These are phyloP conservation scores for Kryptopterus vitreolus DNA, from an alignment of 2,797 vertebrate species.

Conservation along the genomic window DNA sequence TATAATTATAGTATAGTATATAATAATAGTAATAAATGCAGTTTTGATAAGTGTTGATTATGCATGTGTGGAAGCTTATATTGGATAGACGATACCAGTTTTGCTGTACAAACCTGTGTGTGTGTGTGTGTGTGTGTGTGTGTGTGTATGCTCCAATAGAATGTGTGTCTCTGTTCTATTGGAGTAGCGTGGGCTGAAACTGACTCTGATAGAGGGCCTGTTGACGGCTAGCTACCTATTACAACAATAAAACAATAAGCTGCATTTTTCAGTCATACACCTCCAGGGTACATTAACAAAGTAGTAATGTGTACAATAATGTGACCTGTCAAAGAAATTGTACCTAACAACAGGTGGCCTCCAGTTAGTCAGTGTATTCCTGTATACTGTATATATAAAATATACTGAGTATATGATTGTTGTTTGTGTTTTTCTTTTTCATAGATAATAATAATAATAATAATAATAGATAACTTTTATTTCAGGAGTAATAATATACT, in stretches of 20 bases:
- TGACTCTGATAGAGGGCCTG: background rate
- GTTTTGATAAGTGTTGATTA: no score
- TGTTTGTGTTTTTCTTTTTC: conserved; percentile 31
- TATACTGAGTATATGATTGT: conserved; percentile 14
- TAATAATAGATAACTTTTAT: no score
- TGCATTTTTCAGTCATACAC: conserved; percentile 1
- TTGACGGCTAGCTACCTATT: background rate
- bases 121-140: no score
- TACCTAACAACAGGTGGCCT: background rate
- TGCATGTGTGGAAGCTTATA: no score
- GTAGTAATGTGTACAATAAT: background rate
- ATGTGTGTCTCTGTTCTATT: background rate
- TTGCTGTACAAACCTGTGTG: no score
- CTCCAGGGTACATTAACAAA: background rate
- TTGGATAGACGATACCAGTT: no score
- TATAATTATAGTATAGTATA: no score
- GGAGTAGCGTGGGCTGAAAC: background rate
- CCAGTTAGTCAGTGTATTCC: no score
- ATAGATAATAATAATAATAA: no score
- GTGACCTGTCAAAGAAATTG: background rate
- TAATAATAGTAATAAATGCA: no score
- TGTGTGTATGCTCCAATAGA: no score
- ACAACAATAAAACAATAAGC: background rate
- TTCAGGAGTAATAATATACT: no score
- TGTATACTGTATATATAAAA: background rate